Evolutionary conservation across 2,113 vertebrate species (phyloP).

Genomic region (Rana temporaria): DNA sequence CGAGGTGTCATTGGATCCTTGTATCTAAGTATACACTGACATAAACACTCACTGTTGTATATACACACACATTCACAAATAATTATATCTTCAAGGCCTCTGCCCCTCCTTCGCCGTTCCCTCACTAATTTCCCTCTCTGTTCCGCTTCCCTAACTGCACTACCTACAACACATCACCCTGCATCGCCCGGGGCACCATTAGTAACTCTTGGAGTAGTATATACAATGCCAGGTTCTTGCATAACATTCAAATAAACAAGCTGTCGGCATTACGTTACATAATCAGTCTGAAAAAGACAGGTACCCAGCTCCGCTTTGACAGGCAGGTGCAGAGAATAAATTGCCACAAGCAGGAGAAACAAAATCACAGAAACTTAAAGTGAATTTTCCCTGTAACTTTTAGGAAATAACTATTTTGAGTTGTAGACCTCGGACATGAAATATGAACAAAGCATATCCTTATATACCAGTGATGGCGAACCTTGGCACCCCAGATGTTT

Average conservation of each 20-base stretch:
- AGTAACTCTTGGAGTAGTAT: not conserved
- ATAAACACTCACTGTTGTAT: slow-evolving; percentile 48
- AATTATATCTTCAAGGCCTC: slow-evolving; percentile 40
- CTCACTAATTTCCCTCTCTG: not conserved
- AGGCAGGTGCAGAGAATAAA: not conserved
- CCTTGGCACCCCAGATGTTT: too few relatives aligned
- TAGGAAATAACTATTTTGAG: too few relatives aligned
- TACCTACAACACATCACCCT: not conserved
- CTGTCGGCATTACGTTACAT: not conserved
- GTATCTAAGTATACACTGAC: slow-evolving; percentile 21
- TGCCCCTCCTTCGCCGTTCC: not conserved
- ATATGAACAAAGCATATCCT: too few relatives aligned
- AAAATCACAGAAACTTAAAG: too few relatives aligned
- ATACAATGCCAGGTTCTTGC: not conserved
- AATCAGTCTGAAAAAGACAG: not conserved
- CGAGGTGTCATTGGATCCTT: slow-evolving; percentile 43
- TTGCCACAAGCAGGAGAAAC: too few relatives aligned
- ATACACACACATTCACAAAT: slow-evolving; percentile 43
- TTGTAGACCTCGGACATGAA: too few relatives aligned
- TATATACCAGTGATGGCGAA: too few relatives aligned
- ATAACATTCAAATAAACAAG: slow-evolving; percentile 29
- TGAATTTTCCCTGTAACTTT: too few relatives aligned
- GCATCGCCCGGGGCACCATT: not conserved
- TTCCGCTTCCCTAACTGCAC: not conserved
- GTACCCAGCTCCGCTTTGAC: not conserved